These are phyloP conservation scores for Drosophila ezoana DNA, from an alignment of 2,888 invertebrate genomes.

Conservation along the genomic window DNA sequence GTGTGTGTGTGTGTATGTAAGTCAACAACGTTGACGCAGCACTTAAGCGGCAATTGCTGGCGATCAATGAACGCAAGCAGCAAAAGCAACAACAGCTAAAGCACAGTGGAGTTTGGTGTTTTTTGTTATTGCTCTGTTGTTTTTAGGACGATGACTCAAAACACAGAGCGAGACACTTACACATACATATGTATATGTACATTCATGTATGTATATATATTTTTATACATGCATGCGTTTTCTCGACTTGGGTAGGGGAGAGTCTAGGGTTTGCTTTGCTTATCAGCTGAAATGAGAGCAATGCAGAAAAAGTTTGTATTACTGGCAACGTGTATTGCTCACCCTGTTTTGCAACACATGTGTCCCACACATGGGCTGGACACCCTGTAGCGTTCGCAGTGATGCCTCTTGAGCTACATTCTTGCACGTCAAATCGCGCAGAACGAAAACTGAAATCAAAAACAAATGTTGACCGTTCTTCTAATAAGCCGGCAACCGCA, in stretches of 20 bases:
- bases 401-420: slow-evolving; percentile 63
- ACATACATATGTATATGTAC: background rate
- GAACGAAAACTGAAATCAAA: slow-evolving; percentile 63
- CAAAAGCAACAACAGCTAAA: slow-evolving; percentile 42
- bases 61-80: slow-evolving; percentile 74
- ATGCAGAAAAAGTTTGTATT: slow-evolving; percentile 20
- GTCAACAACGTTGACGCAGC: slow-evolving; percentile 78
- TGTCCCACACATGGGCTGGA: slow-evolving; percentile 49
- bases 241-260: background rate
- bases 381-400: slow-evolving; percentile 64
- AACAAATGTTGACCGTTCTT: slow-evolving; percentile 79
- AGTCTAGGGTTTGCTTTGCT: slow-evolving; percentile 43
- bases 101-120: slow-evolving; percentile 54
- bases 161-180: slow-evolving; percentile 18
- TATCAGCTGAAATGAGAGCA: slow-evolving; percentile 66
- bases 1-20: slow-evolving; percentile 65
- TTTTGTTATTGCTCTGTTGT: slow-evolving; percentile 54
- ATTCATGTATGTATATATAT: background rate
- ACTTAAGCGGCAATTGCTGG: slow-evolving; percentile 75
- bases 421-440: slow-evolving; percentile 71
- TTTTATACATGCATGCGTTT: background rate
- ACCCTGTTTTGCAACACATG: slow-evolving; percentile 49
- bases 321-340: slow-evolving; percentile 20
- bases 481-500: slow-evolving; percentile 64
- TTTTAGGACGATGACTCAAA: slow-evolving; percentile 77